These are phyloP conservation scores for Perizoma affinitatum DNA, from an alignment of 2,888 invertebrate genomes.

Conservation along the genomic window DNA sequence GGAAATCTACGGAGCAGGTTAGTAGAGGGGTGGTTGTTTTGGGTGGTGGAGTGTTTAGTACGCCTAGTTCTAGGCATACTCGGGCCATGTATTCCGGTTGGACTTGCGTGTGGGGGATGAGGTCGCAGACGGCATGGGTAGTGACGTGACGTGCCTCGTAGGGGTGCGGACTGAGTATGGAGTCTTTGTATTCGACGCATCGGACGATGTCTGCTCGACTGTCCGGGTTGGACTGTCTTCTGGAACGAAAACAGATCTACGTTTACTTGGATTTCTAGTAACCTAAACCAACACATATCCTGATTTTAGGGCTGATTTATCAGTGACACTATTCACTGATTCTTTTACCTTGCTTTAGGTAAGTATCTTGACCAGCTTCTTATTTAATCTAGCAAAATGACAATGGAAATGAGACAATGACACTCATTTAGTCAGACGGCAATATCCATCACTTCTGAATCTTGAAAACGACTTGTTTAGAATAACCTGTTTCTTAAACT, in stretches of 20 bases:
- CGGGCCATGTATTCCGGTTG: slow-evolving; percentile 69
- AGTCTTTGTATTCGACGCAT: slow-evolving; percentile 74
- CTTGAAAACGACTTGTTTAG: too few species aligned
- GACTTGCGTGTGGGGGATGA: slow-evolving; percentile 59
- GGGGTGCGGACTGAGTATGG: slow-evolving; percentile 54
- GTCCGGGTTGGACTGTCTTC: slow-evolving; percentile 64
- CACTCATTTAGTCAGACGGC: too few species aligned
- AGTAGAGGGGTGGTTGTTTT: slow-evolving; percentile 56
- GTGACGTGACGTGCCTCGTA: slow-evolving; percentile 52
- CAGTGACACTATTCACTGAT: too few species aligned
- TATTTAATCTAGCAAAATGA: too few species aligned
- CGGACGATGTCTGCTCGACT: slow-evolving; percentile 78
- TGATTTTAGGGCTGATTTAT: too few species aligned
- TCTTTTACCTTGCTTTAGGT: too few species aligned
- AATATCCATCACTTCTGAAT: too few species aligned
- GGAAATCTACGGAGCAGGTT: slow-evolving; percentile 67
- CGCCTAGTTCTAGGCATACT: slow-evolving; percentile 84
- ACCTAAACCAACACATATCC: too few species aligned
- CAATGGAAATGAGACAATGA: too few species aligned
- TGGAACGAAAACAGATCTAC: slow-evolving; percentile 15
- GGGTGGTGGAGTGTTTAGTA: slow-evolving; percentile 54
- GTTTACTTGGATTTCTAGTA: slow-evolving; percentile 17
- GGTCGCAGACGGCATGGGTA: slow-evolving; percentile 69
- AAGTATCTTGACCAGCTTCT: too few species aligned
- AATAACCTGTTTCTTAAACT: too few species aligned